Evolutionary conservation across 2,113 vertebrate genomes (phyloP), one percentile per base, ranked within the genome.

Genomic region (Alethe castanea): DNA sequence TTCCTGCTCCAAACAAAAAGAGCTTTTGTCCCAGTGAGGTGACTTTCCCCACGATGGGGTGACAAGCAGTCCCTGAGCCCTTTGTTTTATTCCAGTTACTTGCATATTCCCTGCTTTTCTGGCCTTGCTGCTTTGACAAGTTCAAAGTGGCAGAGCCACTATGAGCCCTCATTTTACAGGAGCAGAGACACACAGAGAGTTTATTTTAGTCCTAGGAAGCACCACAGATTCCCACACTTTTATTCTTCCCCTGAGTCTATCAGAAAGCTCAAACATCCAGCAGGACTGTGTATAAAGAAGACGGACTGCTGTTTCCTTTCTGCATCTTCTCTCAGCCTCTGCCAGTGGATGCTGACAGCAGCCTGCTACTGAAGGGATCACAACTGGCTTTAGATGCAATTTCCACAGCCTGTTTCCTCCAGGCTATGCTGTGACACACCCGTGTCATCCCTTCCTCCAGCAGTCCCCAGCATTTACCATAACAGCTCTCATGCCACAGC

Each of bases 71-170:
- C n/a, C 42, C 72, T 20, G 44, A 44, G 71, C 23, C 52, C 60
- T 96, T 88, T 86, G 88, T 86, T 88, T 95, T 73, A 66, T 71
- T 77, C 66, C 54, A 36, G 20, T 59, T 82, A 28, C 74, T 66
- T 47, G 33, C 29, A 76, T 40, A 19, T 80, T 71, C 36, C 69
- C 36, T 15, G 72, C 71, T 86, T 81, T 83, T 74, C 48, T 83
- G 86, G 53, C 56, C 6, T 31, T 1, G 18, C 69, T 92, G 48
- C 64, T 94, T 80, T 86, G 65, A 79, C 53, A 61, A 61, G 62
- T 80, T 96, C 86, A 80, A 84, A 95, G 91, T 29, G 53, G 45
- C 73, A 85, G 62, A 90, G 85, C 29, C 64, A 87, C 66, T 47
- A 16, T 5, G 25, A 52, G 35, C 52, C 50, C 54, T 78, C 56